Evolutionary conservation across 2,797 vertebrate species (phyloP).

Genomic region (Enteromius afrohamiltoni): DNA sequence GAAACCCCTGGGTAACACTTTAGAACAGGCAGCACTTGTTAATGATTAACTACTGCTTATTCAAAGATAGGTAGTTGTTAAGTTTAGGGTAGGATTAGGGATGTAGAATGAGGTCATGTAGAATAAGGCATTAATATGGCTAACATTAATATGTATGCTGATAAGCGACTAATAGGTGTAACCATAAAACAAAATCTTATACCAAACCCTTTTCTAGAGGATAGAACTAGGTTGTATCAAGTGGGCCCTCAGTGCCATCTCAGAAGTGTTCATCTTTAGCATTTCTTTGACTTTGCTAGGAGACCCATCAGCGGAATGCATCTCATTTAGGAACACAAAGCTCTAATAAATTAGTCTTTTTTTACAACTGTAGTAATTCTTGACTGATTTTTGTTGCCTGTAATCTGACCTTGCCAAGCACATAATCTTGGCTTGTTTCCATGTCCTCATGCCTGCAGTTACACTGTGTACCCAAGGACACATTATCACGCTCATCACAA

Average conservation of each 20-base stretch:
- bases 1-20: not conserved
- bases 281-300: constrained; percentile 55
- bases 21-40: no score
- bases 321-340: constrained; percentile 49
- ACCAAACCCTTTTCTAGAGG: not conserved
- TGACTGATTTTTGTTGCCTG: constrained; percentile 51
- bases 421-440: constrained; percentile 56
- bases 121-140: no score
- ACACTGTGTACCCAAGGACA: constrained; percentile 53
- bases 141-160: no score
- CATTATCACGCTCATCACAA: constrained; percentile 33
- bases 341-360: constrained; percentile 56
- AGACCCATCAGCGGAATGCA: constrained; percentile 59
- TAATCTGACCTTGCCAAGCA: constrained; percentile 55
- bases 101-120: no score
- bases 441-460: constrained; percentile 42
- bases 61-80: no score
- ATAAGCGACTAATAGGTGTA: no score
- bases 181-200: no score
- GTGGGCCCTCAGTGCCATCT: constrained; percentile 1
- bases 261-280: constrained; percentile 31
- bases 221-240: not conserved
- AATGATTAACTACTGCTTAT: no score
- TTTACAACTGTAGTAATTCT: constrained; percentile 59
- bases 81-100: no score